phyloP scores from a whole-genome alignment of 2,888 invertebrate species.

The Eupithecia dodoneata region DNA sequence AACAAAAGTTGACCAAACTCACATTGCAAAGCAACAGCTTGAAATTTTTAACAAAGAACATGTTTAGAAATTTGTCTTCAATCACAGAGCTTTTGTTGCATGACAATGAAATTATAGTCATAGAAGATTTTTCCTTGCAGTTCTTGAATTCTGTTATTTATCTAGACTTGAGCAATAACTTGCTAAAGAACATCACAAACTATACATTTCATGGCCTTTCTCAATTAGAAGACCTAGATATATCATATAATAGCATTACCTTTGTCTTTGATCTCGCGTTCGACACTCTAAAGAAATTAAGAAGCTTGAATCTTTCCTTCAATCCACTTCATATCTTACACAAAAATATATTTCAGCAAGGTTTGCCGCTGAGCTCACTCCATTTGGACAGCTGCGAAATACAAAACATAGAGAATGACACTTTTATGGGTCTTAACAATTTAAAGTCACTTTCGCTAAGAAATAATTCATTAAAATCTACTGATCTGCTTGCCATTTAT shows the following conservation, averaged over 20 bases:
- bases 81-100: slow-evolving; percentile 91
- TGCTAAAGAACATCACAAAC: slow-evolving; percentile 87
- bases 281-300: slow-evolving; percentile 89
- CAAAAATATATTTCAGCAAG: slow-evolving; percentile 90
- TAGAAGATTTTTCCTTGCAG: slow-evolving; percentile 92
- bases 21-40: slow-evolving; percentile 92
- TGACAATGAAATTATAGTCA: slow-evolving; percentile 90
- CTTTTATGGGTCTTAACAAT: slow-evolving; percentile 90
- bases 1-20: slow-evolving; percentile 92
- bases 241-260: slow-evolving; percentile 88
- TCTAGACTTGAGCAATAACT: slow-evolving; percentile 91
- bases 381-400: slow-evolving; percentile 91
- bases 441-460: slow-evolving; percentile 91
- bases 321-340: slow-evolving; percentile 90
- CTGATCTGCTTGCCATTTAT: slow-evolving; percentile 88
- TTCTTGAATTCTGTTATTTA: slow-evolving; percentile 90
- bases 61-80: slow-evolving; percentile 90
- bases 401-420: slow-evolving; percentile 88
- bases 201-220: slow-evolving; percentile 90
- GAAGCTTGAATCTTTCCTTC: slow-evolving; percentile 90
- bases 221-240: slow-evolving; percentile 91
- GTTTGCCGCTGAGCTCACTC: slow-evolving; percentile 88
- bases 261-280: slow-evolving; percentile 90
- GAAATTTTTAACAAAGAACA: slow-evolving; percentile 87
- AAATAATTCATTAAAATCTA: slow-evolving; percentile 88